Conservation (phyloP, 2,113 vertebrate species). For the Sarotherodon lohbergeri region DNA sequence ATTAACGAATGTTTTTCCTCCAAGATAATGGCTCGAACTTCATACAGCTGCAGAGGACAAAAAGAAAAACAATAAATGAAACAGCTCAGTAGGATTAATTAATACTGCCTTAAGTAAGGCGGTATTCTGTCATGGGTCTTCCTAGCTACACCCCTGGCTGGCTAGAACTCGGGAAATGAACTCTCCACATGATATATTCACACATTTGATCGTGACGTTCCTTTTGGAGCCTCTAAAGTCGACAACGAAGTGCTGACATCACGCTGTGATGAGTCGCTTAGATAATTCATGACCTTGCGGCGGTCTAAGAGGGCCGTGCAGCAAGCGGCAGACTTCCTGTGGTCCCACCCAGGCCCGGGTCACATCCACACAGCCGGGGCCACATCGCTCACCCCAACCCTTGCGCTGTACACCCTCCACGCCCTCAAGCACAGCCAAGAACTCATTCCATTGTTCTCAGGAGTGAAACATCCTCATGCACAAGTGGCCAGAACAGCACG, state of each 20-base stretch:
- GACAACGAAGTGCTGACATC: conserved; percentile 11
- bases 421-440: conserved; percentile 30
- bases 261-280: background rate
- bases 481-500: background rate
- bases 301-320: background rate
- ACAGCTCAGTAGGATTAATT: background rate
- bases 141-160: background rate
- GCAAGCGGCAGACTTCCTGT: conserved; percentile 39
- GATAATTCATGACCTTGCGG: conserved; percentile 20
- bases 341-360: conserved; percentile 49
- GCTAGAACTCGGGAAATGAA: background rate
- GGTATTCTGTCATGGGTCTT: background rate
- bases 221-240: background rate
- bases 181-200: background rate
- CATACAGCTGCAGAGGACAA: background rate
- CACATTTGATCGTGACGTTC: background rate
- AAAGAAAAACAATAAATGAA: background rate
- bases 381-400: conserved; percentile 45
- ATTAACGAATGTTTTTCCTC: background rate
- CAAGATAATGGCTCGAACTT: background rate
- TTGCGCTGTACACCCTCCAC: conserved; percentile 25
- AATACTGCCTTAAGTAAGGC: background rate
- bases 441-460: conserved; percentile 61
- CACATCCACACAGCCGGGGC: conserved; percentile 38
- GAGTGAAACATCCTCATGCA: conserved; percentile 40